Evolutionary conservation across 2,888 invertebrate genomes (phyloP), one percentile per base, ranked within the genome.

Genomic region (Willowsia nigromaculata): DNA sequence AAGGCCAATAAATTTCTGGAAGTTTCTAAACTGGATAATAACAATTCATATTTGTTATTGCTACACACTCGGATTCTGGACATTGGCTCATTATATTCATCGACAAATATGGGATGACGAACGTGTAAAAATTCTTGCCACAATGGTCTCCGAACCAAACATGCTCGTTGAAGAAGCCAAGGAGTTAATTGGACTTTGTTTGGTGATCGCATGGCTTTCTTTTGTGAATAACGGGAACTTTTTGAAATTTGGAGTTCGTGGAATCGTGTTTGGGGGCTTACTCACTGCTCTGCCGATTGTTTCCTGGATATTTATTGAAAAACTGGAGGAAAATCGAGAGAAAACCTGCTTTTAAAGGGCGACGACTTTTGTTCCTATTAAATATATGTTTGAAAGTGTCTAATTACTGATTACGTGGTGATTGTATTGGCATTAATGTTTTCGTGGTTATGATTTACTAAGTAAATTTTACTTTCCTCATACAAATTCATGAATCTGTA

Each of bases 121-220:
- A 18, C 7, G 47, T 0, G 56, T 22, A 5, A 30, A 30, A 15
- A 7, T 30, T 37, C 1, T 85, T 11, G 15, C 30, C 0, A 53
- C 18, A 18, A 40, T 56, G 25, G 76, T 81, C 22, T 81, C 81
- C 6, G 90, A 85, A 33, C 50, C 40, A 1, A 22, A 53, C 33
- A 91, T 91, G 91, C 7, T 13, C 3, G n/a, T 76, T 25, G 92
- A 92, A 56, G 92, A 92, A 81, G 92, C 91, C 0, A 91, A 91
- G 33, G 92, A 92, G 68, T 40, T 92, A 11, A 40, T 92, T 43
- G 92, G 92, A 2, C 87, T 92, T 15, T 91, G 91, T 43, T 33
- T 91, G 6, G 83, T 90, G 11, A 86, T 89, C 33, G 88, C 88
- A 0, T 91, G 91, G 91, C 78, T 91, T 5, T 80, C 87, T 3